Evolutionary conservation across 2,888 invertebrate genomes (phyloP), one percentile per base, ranked within the genome.

Genomic region (Epinotia demarniana): DNA sequence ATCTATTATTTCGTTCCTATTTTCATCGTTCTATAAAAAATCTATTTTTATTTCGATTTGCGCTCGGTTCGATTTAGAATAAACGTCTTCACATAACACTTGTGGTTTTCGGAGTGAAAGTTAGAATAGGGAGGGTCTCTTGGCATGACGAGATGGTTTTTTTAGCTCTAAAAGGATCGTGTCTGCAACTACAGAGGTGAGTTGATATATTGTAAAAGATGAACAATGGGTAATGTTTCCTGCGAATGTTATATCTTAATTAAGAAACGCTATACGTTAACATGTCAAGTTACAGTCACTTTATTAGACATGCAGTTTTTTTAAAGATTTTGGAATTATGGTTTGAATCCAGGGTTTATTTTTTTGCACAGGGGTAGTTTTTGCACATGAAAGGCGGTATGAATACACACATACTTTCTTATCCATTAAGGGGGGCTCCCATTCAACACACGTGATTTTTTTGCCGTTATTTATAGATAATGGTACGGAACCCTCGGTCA

Each of bases 21-120:
- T 49, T 49, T 53, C 39, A n/a, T 13, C 53, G 6, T 53, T 53
- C 1, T n/a, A 53, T 6, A 53, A 53, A 53, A n/a, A 13, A n/a
- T 1, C 53, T 8, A 53, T 49, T 49, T 13, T n/a, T 2, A n/a
- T 53, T 53, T n/a, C 53, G 53, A 53, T 16, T n/a, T 64, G 49
- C 23, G 46, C 46, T 46, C 8, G 19, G 63, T 64, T 8, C 63
- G 46, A 23, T 64, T 64, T 46, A 49, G 8, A 64, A 64, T 19
- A 46, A 5, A 19, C 46, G 0, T 46, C 13, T 23, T 43, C 9
- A 57, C 43, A 62, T 43, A 62, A 62, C 43, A 39, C 27, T 27
- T 61, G 27, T 61, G 57, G 57, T 18, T 57, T 19, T n/a, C 39
- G n/a, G n/a, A 39, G 27, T 39, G 39, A 39, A 57, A 12, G 8